phyloP scores from a whole-genome alignment of 1,140 invertebrate genomes.

The Catajapyx aquilonaris region DNA sequence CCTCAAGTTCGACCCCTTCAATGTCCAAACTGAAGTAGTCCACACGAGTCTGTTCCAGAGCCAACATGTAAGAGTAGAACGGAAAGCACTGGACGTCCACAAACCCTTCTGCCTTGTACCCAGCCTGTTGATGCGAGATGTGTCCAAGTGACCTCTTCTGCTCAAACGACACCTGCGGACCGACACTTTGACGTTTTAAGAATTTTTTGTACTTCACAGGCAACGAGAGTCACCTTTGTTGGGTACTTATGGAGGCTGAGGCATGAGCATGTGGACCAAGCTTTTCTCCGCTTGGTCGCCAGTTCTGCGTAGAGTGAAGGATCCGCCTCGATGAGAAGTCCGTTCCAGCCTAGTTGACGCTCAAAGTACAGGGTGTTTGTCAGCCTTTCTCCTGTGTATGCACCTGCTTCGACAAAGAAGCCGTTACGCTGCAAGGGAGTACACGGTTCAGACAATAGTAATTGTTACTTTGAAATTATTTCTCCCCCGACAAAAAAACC shows the following conservation, averaged over 20 bases:
- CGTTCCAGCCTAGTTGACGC: slow-evolving; percentile 10
- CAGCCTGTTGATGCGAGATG: too few relatives aligned
- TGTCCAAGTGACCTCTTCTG: too few relatives aligned
- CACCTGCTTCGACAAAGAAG: slow-evolving; percentile 13
- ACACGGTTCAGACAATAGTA: too few relatives aligned
- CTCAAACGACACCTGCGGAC: too few relatives aligned
- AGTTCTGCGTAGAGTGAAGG: slow-evolving; percentile 12
- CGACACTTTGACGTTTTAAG: too few relatives aligned
- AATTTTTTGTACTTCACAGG: too few relatives aligned
- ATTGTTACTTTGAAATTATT: not conserved
- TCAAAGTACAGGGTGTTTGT: slow-evolving; percentile 11
- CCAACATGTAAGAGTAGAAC: slow-evolving; percentile 17
- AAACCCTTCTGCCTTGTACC: too few relatives aligned
- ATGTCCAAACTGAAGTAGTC: slow-evolving; percentile 20
- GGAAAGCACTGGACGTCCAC: slow-evolving; percentile 20
- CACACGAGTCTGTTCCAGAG: slow-evolving; percentile 15
- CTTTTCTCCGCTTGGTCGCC: slow-evolving; percentile 8
- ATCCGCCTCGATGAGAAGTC: slow-evolving; percentile 11
- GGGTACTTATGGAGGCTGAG: slow-evolving; percentile 10
- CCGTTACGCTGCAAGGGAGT: slow-evolving; percentile 9
- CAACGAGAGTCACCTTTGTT: too few relatives aligned
- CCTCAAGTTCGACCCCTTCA: slow-evolving; percentile 18
- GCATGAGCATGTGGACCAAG: slow-evolving; percentile 8
- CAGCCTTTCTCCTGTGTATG: slow-evolving; percentile 10
- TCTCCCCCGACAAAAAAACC: not conserved